These are phyloP conservation scores for Stenotaenia linearis DNA, from an alignment of 2,888 invertebrate species.

Conservation along the genomic window DNA sequence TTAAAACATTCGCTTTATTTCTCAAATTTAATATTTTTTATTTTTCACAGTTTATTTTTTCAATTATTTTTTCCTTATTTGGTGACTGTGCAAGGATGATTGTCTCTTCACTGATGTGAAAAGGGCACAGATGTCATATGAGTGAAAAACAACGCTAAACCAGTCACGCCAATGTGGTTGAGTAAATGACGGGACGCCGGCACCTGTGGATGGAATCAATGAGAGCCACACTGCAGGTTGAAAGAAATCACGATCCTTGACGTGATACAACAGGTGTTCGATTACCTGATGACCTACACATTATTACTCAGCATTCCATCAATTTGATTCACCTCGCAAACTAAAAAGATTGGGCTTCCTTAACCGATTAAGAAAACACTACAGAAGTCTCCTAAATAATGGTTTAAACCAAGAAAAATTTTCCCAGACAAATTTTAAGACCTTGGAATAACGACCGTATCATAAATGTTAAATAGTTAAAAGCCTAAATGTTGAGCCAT, in stretches of 20 bases:
- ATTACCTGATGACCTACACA: neutral
- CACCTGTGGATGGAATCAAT: neutral
- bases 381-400: too few species aligned
- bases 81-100: neutral
- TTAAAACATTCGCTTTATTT: too few species aligned
- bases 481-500: too few species aligned
- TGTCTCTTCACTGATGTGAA: neutral
- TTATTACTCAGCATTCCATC: neutral
- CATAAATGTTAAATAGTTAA: neutral
- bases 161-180: neutral
- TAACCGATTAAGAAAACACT: too few species aligned
- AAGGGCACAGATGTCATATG: neutral
- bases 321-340: neutral
- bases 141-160: neutral
- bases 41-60: neutral
- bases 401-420: neutral
- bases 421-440: neutral
- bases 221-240: neutral
- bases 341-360: too few species aligned
- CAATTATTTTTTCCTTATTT: neutral
- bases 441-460: neutral
- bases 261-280: neutral
- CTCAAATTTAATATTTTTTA: neutral
- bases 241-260: neutral
- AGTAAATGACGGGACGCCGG: neutral